Percentiles rank a stretch among this genome's conserved stretches.
Evolutionary conservation across 2,113 vertebrate genomes (phyloP).

Genomic region (Vimba vimba): DNA sequence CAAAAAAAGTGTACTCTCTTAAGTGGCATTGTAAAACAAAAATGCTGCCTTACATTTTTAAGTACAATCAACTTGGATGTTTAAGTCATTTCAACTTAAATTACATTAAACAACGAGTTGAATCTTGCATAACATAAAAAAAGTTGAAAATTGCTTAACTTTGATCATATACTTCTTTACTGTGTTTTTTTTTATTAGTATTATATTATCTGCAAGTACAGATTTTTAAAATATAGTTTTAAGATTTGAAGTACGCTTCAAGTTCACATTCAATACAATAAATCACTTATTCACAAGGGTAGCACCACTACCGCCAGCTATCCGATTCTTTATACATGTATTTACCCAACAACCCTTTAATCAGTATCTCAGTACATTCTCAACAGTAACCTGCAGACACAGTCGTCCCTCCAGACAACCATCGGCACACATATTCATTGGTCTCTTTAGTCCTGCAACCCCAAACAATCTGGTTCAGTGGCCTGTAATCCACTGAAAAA

Average conservation of each 20-base stretch:
- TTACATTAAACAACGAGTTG: too few species aligned
- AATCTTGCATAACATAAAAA: too few species aligned
- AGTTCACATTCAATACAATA: not conserved
- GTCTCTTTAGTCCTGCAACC: constrained; percentile 68
- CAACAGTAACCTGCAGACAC: not conserved
- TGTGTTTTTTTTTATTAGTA: too few species aligned
- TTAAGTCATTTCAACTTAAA: too few species aligned
- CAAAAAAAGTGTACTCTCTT: too few species aligned
- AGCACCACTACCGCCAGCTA: not conserved
- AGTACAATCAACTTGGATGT: too few species aligned
- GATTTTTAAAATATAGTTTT: not conserved
- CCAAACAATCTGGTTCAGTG: constrained; percentile 59
- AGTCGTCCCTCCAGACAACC: constrained; percentile 70
- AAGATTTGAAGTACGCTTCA: not conserved
- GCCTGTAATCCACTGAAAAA: constrained; percentile 64
- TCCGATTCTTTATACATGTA: not conserved
- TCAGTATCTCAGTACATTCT: constrained; percentile 6
- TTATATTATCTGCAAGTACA: not conserved
- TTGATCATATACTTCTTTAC: too few species aligned
- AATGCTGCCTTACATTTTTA: too few species aligned
- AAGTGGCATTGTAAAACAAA: too few species aligned
- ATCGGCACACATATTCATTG: constrained; percentile 81
- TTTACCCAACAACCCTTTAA: not conserved
- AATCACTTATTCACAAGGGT: not conserved
- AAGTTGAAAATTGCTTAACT: too few species aligned